phyloP scores from a whole-genome alignment of 1,140 invertebrate genomes.

The Zelostemma sp. region DNA sequence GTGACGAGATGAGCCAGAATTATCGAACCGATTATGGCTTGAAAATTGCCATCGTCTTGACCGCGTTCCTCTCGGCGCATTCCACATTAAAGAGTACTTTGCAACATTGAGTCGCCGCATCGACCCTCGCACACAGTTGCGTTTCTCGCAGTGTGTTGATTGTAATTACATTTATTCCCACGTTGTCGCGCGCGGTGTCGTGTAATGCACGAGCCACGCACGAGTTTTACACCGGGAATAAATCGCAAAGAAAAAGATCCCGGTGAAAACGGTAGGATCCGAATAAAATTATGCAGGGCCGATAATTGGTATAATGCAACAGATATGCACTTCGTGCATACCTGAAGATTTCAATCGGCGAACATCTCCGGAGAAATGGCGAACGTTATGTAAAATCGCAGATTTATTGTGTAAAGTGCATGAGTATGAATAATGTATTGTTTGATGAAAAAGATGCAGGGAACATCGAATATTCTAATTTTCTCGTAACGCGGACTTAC shows the following conservation, averaged over 20 bases:
- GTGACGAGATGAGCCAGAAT: constrained; percentile 15
- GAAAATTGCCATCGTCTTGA: constrained; percentile 28
- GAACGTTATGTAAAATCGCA: not conserved
- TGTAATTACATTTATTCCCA: constrained; percentile 53
- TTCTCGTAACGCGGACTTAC: too few relatives aligned
- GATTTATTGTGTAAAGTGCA: not conserved
- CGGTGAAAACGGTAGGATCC: constrained; percentile 4
- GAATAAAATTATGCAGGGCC: constrained; percentile 14
- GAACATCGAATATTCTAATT: not conserved
- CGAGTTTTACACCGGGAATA: constrained; percentile 5
- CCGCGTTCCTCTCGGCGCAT: constrained; percentile 28
- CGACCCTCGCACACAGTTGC: constrained; percentile 1
- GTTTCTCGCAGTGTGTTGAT: constrained; percentile 8
- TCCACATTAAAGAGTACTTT: constrained; percentile 10
- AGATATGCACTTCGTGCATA: constrained; percentile 10
- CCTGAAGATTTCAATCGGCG: constrained; percentile 4
- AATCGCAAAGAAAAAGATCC: constrained; percentile 4
- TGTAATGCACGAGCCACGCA: constrained; percentile 15
- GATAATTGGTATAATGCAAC: constrained; percentile 18
- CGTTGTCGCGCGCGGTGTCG: constrained; percentile 26
- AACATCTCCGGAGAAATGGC: not conserved
- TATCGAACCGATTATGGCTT: constrained; percentile 27
- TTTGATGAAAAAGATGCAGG: not conserved
- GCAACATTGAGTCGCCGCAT: constrained; percentile 19
- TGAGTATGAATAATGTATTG: not conserved